These are phyloP conservation scores for Rhizomys pruinosus DNA, from an alignment of 2,113 vertebrate genomes.

Conservation along the genomic window DNA sequence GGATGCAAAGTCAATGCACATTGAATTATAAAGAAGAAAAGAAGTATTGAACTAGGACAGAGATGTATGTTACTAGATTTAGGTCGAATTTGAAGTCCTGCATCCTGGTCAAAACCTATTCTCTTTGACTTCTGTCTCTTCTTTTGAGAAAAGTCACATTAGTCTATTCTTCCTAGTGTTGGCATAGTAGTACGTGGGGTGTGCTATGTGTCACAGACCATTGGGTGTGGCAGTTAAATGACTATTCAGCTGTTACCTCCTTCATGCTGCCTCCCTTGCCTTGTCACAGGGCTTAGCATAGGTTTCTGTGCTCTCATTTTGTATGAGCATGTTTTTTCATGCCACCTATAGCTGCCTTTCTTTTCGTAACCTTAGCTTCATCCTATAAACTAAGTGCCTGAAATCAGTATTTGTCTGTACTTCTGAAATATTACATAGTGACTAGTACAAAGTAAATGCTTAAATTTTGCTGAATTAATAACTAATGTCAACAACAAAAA, in stretches of 20 bases:
- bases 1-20: neutral
- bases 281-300: neutral
- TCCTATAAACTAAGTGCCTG: neutral
- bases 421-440: neutral
- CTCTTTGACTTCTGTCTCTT: neutral
- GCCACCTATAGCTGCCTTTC: neutral
- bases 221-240: neutral
- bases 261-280: neutral
- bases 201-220: neutral
- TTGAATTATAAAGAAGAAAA: neutral
- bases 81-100: neutral
- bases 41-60: neutral
- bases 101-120: neutral
- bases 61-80: neutral
- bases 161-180: neutral
- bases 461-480: constrained; percentile 34
- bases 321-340: neutral
- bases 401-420: neutral
- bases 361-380: rapidly evolving
- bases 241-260: neutral
- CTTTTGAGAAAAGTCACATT: neutral
- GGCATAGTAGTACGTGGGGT: neutral
- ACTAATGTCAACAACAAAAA: neutral
- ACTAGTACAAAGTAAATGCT: neutral
- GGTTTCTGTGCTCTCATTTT: neutral